phyloP scores from a whole-genome alignment of 2,888 invertebrate genomes.

The Eristalis intricaria region DNA sequence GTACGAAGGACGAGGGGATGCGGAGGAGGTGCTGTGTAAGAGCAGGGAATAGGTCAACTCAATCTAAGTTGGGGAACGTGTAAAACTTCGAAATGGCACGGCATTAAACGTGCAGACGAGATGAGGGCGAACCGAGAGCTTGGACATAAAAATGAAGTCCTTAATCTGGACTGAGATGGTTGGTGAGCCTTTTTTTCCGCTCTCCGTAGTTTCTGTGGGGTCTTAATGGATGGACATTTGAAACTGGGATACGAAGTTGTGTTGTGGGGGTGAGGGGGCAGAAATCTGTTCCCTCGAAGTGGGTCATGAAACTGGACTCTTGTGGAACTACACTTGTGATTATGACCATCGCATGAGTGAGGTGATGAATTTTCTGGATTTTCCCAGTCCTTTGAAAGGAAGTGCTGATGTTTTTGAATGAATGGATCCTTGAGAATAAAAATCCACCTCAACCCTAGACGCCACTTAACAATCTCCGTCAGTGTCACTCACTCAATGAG shows the following conservation, averaged over 20 bases:
- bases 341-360: no score
- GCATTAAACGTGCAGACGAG: not conserved
- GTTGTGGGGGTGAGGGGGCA: not conserved
- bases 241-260: not conserved
- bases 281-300: no score
- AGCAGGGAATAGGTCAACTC: constrained; percentile 44
- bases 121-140: not conserved
- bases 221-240: not conserved
- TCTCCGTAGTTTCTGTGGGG: not conserved
- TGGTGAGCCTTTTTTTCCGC: not conserved
- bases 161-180: not conserved
- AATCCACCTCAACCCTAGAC: no score
- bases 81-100: constrained; percentile 10
- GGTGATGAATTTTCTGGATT: no score
- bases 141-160: constrained; percentile 6
- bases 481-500: no score
- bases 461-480: no score
- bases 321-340: no score
- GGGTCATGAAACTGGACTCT: no score
- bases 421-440: no score
- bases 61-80: constrained; percentile 36
- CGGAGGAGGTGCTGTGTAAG: not conserved
- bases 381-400: no score
- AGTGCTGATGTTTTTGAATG: no score
- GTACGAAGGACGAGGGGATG: not conserved